Base-by-base conservation (phyloP, 2,888 invertebrate species). In the Apamea epomidion region DNA sequence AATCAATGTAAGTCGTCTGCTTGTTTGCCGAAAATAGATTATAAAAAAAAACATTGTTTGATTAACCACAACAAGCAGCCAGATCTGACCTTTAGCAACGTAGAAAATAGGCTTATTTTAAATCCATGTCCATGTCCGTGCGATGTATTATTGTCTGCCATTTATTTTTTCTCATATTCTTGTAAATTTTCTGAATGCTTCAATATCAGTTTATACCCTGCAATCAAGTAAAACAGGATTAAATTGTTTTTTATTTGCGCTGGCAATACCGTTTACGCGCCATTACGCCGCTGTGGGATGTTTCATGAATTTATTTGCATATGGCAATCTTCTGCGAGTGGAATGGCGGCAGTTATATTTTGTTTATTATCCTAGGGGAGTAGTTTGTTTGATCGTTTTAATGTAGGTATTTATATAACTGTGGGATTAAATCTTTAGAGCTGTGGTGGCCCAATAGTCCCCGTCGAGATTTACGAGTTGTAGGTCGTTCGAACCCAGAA, bases 271-370 rank as follows among this genome's bases (percentile, higher is more conserved):
- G 64, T 74, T 82, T 79, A 72, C n/a, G 64, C 37, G 67, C 45
- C 74, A 75, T 83, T 75, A 70, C n/a, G 69, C 60, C 16, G 37
- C 37, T 72, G 65, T 37, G 69, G 69, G 65, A 68, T 76, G 51
- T 79, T 60, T 32, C 32, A 51, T 76, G 75, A 78, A 86, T 86
- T 76, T 83, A 83, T 86, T 86, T 76, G 70, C 67, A 79, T 68
- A 82, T 69, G 68, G 74, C 71, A 86, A 81, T 73, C 32, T 67
- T 29, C 67, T 70, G 60, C 37, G 45, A 75, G 32, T 45, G 62
- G 32, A 74, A 77, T 71, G 71, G 71, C 21, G 18, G 51, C 58
- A 60, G n/a, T 54, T 21, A n/a, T 72, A 37, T 65, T 81, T 72
- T 69, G 37, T 83, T 74, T 71, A 65, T 37, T 74, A 2, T 58